A percentile compares a stretch with the other conserved stretches of the same genome.
These are phyloP conservation scores for Drymodes brunneopygia DNA, from an alignment of 2,113 vertebrate species.

Conservation along the genomic window DNA sequence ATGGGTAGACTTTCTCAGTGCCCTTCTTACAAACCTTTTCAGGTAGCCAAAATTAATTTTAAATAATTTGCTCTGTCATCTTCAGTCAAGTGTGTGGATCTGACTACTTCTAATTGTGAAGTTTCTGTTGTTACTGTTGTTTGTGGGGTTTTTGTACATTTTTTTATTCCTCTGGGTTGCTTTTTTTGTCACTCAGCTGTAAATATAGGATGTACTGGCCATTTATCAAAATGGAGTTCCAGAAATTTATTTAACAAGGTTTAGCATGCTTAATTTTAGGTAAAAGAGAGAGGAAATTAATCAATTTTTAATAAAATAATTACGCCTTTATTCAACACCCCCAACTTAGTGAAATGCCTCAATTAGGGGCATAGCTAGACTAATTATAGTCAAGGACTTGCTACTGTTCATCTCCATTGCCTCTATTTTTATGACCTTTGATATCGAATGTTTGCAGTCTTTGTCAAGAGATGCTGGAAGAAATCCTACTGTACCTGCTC, in stretches of 20 bases:
- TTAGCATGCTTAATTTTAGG: background rate
- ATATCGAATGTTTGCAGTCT: background rate
- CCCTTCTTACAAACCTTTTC: background rate
- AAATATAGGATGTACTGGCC: rapidly evolving
- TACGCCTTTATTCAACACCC: background rate
- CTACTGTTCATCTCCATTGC: background rate
- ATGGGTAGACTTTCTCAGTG: background rate
- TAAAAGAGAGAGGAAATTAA: background rate
- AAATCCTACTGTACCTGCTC: background rate
- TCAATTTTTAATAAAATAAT: background rate
- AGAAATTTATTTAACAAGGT: background rate
- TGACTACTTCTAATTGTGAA: background rate
- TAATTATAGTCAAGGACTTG: background rate
- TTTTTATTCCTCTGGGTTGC: too few relatives aligned
- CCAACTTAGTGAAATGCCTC: background rate
- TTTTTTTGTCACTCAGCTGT: background rate
- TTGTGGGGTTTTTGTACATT: rapidly evolving
- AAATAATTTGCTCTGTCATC: background rate
- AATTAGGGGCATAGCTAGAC: background rate
- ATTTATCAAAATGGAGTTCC: background rate
- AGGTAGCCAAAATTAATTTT: background rate
- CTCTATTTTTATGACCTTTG: background rate
- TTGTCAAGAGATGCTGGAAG: background rate
- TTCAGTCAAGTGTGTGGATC: background rate
- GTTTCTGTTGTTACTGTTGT: background rate